Conservation (phyloP, 2,888 invertebrate genomes). For the Cheilosia variabilis region DNA sequence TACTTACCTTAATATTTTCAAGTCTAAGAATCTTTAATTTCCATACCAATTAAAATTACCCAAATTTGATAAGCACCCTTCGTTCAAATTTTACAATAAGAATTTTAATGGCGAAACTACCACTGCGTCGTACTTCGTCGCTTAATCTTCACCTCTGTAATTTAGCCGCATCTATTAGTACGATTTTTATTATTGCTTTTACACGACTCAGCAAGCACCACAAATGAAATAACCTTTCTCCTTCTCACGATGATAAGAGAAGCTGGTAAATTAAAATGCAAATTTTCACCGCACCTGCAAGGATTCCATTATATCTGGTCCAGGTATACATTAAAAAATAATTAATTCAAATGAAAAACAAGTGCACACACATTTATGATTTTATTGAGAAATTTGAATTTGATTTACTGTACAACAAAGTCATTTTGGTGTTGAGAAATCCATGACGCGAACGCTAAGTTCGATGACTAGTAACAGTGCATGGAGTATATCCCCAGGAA, state of each 20-base stretch:
- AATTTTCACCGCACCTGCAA: constrained; percentile 53
- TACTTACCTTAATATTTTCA: constrained; percentile 11
- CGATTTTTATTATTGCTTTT: constrained; percentile 61
- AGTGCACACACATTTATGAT: neutral
- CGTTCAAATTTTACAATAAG: constrained; percentile 31
- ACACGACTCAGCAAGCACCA: constrained; percentile 39
- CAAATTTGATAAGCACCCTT: constrained; percentile 45
- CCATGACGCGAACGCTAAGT: constrained; percentile 81
- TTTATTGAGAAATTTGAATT: neutral
- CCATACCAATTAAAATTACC: constrained; percentile 41
- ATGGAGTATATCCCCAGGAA: constrained; percentile 84
- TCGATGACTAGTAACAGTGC: constrained; percentile 81
- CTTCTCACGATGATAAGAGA: constrained; percentile 61
- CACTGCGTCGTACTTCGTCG: neutral
- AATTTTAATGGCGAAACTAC: constrained; percentile 39
- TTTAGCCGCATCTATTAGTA: constrained; percentile 46
- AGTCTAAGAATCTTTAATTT: constrained; percentile 13
- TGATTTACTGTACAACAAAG: constrained; percentile 4
- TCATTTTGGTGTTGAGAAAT: constrained; percentile 71
- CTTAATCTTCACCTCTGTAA: constrained; percentile 30
- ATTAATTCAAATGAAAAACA: neutral
- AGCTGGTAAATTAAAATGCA: constrained; percentile 71
- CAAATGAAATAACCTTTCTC: constrained; percentile 39
- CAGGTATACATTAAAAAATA: neutral
- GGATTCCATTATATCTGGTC: constrained; percentile 17